Evolutionary conservation across 2,888 invertebrate species (phyloP).

Genomic region (Tenthredo notha): DNA sequence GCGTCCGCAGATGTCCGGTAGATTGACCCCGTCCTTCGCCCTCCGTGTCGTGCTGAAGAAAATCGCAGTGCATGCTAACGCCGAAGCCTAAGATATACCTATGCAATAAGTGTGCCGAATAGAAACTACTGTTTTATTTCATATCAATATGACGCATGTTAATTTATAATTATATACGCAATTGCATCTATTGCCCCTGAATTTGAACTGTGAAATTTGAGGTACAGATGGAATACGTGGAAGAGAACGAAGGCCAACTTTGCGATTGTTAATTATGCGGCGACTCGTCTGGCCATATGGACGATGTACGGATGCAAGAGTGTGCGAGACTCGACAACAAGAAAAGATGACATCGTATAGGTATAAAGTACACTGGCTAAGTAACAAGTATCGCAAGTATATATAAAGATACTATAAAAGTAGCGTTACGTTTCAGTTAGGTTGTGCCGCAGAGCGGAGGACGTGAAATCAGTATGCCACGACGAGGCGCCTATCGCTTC

Average conservation of each 20-base stretch:
- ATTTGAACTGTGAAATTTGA: not conserved
- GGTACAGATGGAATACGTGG: not conserved
- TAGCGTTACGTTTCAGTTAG: slow-evolving; percentile 75
- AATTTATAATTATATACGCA: not conserved
- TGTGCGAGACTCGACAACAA: slow-evolving; percentile 59
- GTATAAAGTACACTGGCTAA: slow-evolving; percentile 65
- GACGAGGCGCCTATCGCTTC: slow-evolving; percentile 71
- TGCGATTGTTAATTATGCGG: slow-evolving; percentile 36
- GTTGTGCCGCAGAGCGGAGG: slow-evolving; percentile 58
- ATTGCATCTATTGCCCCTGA: not conserved
- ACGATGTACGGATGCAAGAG: slow-evolving; percentile 46
- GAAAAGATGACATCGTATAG: slow-evolving; percentile 73
- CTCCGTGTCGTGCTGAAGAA: slow-evolving; percentile 54
- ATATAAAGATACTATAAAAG: slow-evolving; percentile 1
- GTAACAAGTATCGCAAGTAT: slow-evolving; percentile 67
- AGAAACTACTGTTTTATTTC: slow-evolving; percentile 45
- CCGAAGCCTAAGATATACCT: not conserved
- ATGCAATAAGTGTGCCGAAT: not conserved
- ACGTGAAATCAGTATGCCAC: slow-evolving; percentile 73
- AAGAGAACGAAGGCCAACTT: slow-evolving; percentile 6
- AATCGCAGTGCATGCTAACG: slow-evolving; percentile 31
- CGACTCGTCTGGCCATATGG: not conserved
- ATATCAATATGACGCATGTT: not conserved
- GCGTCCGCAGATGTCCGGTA: slow-evolving; percentile 64
- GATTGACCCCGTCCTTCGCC: slow-evolving; percentile 61